phyloP scores from a whole-genome alignment of 2,888 invertebrate species.

The Cheilosia impressa region DNA sequence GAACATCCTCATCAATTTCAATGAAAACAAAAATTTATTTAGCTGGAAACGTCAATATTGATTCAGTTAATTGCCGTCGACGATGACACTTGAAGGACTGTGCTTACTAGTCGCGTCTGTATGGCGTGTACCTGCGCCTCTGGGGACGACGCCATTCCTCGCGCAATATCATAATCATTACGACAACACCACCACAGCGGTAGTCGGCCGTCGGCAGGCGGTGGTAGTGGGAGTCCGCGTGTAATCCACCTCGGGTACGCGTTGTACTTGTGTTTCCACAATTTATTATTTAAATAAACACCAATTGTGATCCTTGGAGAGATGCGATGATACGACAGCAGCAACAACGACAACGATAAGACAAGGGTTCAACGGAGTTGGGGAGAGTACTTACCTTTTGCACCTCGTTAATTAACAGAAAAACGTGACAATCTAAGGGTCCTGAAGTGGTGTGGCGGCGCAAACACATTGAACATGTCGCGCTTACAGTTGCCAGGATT shows the following conservation, averaged over 20 bases:
- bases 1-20: constrained; percentile 49
- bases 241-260: constrained; percentile 43
- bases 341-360: constrained; percentile 15
- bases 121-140: too few relatives aligned
- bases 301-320: constrained; percentile 68
- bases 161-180: constrained; percentile 61
- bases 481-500: constrained; percentile 68
- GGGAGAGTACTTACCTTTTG: constrained; percentile 72
- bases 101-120: constrained; percentile 33
- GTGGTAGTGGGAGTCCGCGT: constrained; percentile 34
- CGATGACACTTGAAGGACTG: constrained; percentile 59
- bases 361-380: constrained; percentile 48
- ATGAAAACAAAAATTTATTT: constrained; percentile 65
- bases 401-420: constrained; percentile 76
- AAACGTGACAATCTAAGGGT: constrained; percentile 72
- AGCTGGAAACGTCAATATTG: constrained; percentile 73
- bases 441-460: constrained; percentile 31
- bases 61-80: constrained; percentile 63
- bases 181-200: constrained; percentile 13
- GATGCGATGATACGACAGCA: constrained; percentile 13
- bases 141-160: not conserved
- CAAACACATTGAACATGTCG: constrained; percentile 73
- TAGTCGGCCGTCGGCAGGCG: too few relatives aligned
- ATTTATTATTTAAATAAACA: constrained; percentile 75
- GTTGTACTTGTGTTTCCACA: constrained; percentile 59